These are phyloP conservation scores for Caenorhabditis sp. DNA, from an alignment of 2,888 invertebrate species.

Conservation along the genomic window DNA sequence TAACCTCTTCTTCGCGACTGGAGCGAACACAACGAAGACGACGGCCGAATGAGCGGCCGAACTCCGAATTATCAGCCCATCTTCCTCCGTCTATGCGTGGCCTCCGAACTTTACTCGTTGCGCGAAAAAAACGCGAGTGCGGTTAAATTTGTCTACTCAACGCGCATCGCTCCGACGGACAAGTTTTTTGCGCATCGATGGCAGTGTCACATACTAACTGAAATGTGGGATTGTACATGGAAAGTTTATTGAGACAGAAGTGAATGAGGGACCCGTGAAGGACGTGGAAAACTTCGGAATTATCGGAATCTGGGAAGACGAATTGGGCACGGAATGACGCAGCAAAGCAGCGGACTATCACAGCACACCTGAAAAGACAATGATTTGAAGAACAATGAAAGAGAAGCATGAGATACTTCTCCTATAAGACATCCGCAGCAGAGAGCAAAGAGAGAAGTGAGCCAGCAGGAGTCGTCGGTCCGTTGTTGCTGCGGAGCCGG, in stretches of 20 bases:
- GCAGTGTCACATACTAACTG: conserved; percentile 16
- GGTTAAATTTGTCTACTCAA: conserved; percentile 36
- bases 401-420: conserved; percentile 35
- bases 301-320: conserved; percentile 60
- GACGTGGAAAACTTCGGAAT: not conserved
- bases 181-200: conserved; percentile 53
- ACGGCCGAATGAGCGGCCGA: too few species aligned
- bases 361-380: conserved; percentile 57
- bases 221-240: conserved; percentile 1
- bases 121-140: conserved; percentile 1
- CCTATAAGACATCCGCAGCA: conserved; percentile 75
- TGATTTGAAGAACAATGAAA: too few species aligned
- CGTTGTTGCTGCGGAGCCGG: conserved; percentile 53
- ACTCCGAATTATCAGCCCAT: too few species aligned
- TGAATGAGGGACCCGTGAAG: conserved; percentile 17
- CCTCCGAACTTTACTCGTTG: conserved; percentile 1
- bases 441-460: conserved; percentile 69
- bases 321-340: conserved; percentile 66
- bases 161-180: conserved; percentile 32
- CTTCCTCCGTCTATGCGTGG: too few species aligned
- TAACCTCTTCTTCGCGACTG: too few species aligned
- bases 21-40: too few species aligned
- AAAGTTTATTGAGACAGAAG: conserved; percentile 6
- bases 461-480: conserved; percentile 68
- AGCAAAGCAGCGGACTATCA: conserved; percentile 67